A percentile compares a stretch with the other conserved stretches of the same genome.
These are phyloP conservation scores for Stenodema calcarata DNA, from an alignment of 2,888 invertebrate genomes.

Conservation along the genomic window DNA sequence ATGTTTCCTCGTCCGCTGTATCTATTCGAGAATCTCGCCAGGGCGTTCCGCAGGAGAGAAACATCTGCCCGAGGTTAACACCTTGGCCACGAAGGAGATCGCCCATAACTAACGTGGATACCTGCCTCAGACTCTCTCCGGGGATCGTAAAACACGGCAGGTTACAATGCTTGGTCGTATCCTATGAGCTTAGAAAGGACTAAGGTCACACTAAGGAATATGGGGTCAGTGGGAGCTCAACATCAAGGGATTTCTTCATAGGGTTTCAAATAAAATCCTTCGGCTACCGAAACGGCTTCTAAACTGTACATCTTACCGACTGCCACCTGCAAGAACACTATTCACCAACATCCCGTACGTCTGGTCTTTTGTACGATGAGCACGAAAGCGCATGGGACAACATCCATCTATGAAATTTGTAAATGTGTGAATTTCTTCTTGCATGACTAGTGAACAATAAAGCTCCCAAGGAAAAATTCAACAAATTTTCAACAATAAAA, in stretches of 20 bases:
- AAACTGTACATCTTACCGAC: too few relatives aligned
- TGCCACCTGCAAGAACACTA: too few relatives aligned
- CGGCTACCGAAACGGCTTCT: not conserved
- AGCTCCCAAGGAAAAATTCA: too few relatives aligned
- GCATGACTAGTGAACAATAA: too few relatives aligned
- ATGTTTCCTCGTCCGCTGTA: not conserved
- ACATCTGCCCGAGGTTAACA: constrained; percentile 6
- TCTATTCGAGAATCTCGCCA: not conserved
- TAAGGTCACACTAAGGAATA: not conserved
- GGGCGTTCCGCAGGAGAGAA: not conserved
- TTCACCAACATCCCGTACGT: too few relatives aligned
- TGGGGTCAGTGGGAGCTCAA: not conserved
- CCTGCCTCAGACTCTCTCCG: not conserved
- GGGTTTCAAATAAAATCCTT: not conserved
- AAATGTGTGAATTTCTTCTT: too few relatives aligned
- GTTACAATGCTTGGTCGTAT: not conserved
- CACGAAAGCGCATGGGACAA: too few relatives aligned
- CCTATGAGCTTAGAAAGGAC: not conserved
- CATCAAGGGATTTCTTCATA: not conserved
- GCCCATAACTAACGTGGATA: constrained; percentile 13
- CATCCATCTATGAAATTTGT: too few relatives aligned
- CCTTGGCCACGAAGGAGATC: constrained; percentile 19
- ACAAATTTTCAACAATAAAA: too few relatives aligned
- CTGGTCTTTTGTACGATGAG: too few relatives aligned
- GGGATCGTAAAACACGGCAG: constrained; percentile 8